Evolutionary conservation across 1,140 invertebrate species (phyloP).

Genomic region (Aphelinus atriplicis): DNA sequence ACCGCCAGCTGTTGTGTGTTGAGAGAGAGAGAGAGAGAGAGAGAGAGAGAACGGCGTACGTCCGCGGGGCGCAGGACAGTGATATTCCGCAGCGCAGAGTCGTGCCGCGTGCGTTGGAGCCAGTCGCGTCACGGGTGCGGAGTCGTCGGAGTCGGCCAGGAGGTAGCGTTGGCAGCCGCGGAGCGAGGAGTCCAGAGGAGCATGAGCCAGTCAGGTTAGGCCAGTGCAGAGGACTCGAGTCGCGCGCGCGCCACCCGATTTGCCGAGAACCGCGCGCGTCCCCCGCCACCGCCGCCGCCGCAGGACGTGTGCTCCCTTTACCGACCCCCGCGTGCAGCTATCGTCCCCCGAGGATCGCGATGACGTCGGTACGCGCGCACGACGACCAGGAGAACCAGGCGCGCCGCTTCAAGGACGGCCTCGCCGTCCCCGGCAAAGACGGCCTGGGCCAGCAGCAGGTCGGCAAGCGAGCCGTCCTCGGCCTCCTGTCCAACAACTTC

Average conservation of each 20-base stretch:
- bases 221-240: no score
- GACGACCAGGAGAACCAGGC: slow-evolving; percentile 74
- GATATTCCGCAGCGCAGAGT: not conserved
- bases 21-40: not conserved
- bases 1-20: slow-evolving; percentile 52
- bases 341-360: not conserved
- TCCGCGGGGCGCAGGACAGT: not conserved
- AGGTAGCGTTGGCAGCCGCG: no score
- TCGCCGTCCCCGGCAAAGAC: slow-evolving; percentile 55
- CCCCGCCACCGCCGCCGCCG: no score
- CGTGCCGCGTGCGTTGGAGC: no score
- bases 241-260: no score
- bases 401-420: slow-evolving; percentile 22
- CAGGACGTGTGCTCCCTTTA: no score
- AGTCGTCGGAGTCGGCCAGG: no score
- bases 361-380: slow-evolving; percentile 71
- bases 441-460: slow-evolving; percentile 61
- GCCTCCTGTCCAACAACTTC: slow-evolving; percentile 64
- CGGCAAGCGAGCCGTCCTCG: slow-evolving; percentile 68
- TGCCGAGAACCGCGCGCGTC: not conserved
- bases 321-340: not conserved
- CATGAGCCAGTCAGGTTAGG: no score
- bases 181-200: no score
- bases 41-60: not conserved
- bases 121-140: no score